phyloP scores from a whole-genome alignment of 2,888 invertebrate species.

The Melieria omissa region DNA sequence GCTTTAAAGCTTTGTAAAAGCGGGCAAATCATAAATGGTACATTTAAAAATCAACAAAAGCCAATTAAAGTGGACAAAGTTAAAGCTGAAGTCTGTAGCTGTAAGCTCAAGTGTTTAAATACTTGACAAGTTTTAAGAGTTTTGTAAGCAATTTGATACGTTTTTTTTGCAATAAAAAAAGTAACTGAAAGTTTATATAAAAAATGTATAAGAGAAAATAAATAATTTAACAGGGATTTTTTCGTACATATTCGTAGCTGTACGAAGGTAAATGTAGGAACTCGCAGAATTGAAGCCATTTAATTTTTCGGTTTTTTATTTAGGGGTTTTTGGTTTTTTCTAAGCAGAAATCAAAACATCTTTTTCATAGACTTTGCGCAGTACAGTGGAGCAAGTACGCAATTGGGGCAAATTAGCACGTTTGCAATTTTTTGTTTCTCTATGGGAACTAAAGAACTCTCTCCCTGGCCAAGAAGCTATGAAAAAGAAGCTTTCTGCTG shows the following conservation, averaged over 20 bases:
- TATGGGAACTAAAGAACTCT: conserved; percentile 22
- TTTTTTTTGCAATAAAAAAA: background rate
- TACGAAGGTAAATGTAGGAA: background rate
- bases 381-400: conserved; percentile 13
- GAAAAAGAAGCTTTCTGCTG: conserved; percentile 62
- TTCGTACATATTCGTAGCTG: background rate
- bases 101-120: no score
- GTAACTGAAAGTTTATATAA: background rate
- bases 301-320: background rate
- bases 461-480: conserved; percentile 35
- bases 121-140: no score
- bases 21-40: no score
- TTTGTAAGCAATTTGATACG: no score
- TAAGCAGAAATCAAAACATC: conserved; percentile 35
- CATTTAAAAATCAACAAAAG: no score
- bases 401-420: no score
- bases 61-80: no score
- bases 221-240: background rate
- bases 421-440: background rate
- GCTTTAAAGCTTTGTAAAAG: no score
- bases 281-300: background rate
- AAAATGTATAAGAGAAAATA: background rate
- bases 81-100: no score
- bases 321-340: background rate
- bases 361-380: conserved; percentile 40